A percentile compares a stretch with the other conserved stretches of the same genome.
phyloP scores from a whole-genome alignment of 2,113 vertebrate species.

The Malurus alboscapulatus region DNA sequence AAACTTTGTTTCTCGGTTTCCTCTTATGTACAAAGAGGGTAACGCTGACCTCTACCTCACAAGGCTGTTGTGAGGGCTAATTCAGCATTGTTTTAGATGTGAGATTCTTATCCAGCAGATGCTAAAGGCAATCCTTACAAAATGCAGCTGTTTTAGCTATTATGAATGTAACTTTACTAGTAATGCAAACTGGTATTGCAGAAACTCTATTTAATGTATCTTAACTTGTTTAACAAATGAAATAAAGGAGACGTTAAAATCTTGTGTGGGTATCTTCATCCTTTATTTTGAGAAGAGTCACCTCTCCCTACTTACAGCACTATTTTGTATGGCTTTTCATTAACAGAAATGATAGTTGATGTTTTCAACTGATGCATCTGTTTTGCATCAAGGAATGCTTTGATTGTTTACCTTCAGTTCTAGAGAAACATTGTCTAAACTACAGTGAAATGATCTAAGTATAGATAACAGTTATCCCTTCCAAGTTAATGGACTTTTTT shows the following conservation, averaged over 20 bases:
- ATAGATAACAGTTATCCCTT: background rate
- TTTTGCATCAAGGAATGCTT: background rate
- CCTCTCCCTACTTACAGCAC: background rate
- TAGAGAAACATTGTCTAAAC: background rate
- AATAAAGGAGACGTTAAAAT: slow-evolving; percentile 25
- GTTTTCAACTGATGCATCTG: background rate
- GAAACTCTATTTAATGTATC: background rate
- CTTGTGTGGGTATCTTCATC: background rate
- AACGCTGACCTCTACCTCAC: slow-evolving; percentile 47
- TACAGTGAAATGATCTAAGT: background rate
- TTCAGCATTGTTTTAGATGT: background rate
- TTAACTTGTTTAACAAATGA: background rate
- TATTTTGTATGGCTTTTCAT: background rate
- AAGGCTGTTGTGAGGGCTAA: slow-evolving; percentile 17
- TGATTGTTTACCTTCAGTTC: background rate
- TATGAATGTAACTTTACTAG: slow-evolving; percentile 14
- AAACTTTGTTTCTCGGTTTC: background rate
- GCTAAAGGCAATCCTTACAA: background rate
- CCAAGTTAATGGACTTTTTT: background rate
- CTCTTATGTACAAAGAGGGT: background rate
- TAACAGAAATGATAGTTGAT: background rate
- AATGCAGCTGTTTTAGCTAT: slow-evolving; percentile 8
- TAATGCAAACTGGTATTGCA: background rate
- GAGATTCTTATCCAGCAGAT: background rate
- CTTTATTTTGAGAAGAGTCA: background rate